A percentile compares a stretch with the other conserved stretches of the same genome.
Conservation (phyloP, 1,140 invertebrate genomes). For the Semibalanus balanoides region DNA sequence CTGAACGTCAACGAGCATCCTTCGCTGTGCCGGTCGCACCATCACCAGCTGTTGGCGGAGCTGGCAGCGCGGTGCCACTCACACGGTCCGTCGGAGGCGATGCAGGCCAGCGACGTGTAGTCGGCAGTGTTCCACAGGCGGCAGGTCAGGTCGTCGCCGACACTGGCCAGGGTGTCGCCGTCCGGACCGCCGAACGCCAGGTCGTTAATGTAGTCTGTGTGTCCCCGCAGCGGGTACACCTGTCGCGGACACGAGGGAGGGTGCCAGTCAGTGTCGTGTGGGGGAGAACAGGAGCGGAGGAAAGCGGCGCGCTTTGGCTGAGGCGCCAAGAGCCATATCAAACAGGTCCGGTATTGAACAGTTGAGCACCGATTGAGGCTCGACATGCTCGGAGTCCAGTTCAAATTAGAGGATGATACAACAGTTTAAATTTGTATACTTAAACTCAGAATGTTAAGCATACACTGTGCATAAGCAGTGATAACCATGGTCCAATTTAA, state of each 20-base stretch:
- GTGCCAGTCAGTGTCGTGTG: background rate
- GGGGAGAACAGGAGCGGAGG: background rate
- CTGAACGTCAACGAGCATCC: no score
- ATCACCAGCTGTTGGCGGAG: no score
- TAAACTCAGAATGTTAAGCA: no score
- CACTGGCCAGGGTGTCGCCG: slow-evolving; percentile 50
- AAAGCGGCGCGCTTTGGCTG: background rate
- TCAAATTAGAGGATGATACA: no score
- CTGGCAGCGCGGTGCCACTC: background rate
- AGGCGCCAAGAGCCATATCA: no score
- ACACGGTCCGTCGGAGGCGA: background rate
- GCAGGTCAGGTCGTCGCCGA: slow-evolving; percentile 59
- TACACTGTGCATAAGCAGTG: no score
- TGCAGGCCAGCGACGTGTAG: slow-evolving; percentile 27
- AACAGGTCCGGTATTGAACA: no score
- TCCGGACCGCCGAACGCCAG: slow-evolving; percentile 47
- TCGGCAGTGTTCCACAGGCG: slow-evolving; percentile 46
- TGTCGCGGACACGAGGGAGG: background rate
- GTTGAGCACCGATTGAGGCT: no score
- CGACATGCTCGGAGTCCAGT: no score
- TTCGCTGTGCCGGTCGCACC: no score
- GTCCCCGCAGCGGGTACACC: slow-evolving; percentile 35
- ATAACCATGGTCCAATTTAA: no score
- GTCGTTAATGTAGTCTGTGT: slow-evolving; percentile 53
- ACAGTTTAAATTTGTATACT: no score